Percentiles rank a stretch among this genome's conserved stretches.
Evolutionary conservation across 2,888 invertebrate species (phyloP).

Genomic region (Thera obeliscata): DNA sequence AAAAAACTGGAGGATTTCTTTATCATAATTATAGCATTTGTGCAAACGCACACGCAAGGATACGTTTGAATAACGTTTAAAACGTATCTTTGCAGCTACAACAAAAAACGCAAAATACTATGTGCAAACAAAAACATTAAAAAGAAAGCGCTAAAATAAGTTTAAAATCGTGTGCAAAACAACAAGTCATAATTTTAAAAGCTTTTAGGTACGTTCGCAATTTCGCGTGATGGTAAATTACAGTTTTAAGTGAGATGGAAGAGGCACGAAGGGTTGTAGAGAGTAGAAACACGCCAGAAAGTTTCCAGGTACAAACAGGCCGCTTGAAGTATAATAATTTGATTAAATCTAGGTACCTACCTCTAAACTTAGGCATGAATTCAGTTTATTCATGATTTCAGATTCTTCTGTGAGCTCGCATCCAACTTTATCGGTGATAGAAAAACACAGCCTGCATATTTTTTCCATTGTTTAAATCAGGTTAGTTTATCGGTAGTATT

Average conservation of each 20-base stretch:
- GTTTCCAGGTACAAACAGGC: too few relatives aligned
- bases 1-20: too few relatives aligned
- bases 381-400: constrained; percentile 44
- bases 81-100: too few relatives aligned
- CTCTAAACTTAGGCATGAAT: constrained; percentile 43
- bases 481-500: too few relatives aligned
- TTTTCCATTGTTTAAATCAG: constrained; percentile 40
- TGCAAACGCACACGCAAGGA: too few relatives aligned
- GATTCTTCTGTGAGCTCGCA: constrained; percentile 41
- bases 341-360: constrained; percentile 40
- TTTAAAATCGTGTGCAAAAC: constrained; percentile 45
- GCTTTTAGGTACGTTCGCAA: constrained; percentile 45
- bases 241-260: constrained; percentile 55
- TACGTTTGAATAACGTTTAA: too few relatives aligned
- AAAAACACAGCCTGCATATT: constrained; percentile 58
- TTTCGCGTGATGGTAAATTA: constrained; percentile 50
- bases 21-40: too few relatives aligned
- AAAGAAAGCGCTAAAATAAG: constrained; percentile 35
- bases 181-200: constrained; percentile 46
- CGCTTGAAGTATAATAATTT: too few relatives aligned
- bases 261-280: constrained; percentile 47
- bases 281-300: constrained; percentile 19
- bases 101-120: background rate
- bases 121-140: constrained; percentile 14
- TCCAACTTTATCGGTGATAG: constrained; percentile 37